Evolutionary conservation across 2,888 invertebrate genomes (phyloP), one percentile per base, ranked within the genome.

Genomic region (Nymphalis polychloros): DNA sequence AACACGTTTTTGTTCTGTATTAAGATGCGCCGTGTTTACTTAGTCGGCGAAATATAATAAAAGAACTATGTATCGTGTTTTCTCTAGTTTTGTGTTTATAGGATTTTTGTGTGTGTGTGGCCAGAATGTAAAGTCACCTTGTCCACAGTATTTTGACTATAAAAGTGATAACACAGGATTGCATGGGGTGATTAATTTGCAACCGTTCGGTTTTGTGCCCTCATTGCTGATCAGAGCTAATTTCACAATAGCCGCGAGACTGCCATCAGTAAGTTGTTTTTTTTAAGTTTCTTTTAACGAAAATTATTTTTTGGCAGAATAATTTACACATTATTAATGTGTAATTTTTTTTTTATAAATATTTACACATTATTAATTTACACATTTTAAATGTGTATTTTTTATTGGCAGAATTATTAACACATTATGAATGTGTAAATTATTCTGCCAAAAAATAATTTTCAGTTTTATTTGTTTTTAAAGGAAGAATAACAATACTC

Each of bases 131-230:
- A 78, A 78, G 35, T 86, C 88, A 1, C 89, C 89, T 0, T 90
- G 90, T 60, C 89, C 89, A 7, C 77, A 80, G 35, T 72, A 82
- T 60, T 90, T 90, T 80, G 80, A 83, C 17, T 90, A 86, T 68
- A 80, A 77, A 65, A 77, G 71, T 74, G 85, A 89, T 70, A 81
- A 81, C 1, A 75, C 67, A 8, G 76, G 80, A 47, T 73, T 85
- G 41, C 81, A 82, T 65, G 90, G 90, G 7, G 69, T 79, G 55
- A 82, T 90, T 27, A 77, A 75, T 17, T 71, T 89, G 46, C 79
- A 73, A 63, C 79, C 84, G 2, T 75, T 70, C 48, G 81, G 78
- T n/a, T 75, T 77, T 55, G 82, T 85, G 61, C 72, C 79, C 17
- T 77, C 79, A 41, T 73, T 89, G 66, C 70, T 77, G 0, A 31